A percentile compares a stretch with the other conserved stretches of the same genome.
These are phyloP conservation scores for Itoplectis maculator DNA, from an alignment of 2,888 invertebrate genomes.

Conservation along the genomic window DNA sequence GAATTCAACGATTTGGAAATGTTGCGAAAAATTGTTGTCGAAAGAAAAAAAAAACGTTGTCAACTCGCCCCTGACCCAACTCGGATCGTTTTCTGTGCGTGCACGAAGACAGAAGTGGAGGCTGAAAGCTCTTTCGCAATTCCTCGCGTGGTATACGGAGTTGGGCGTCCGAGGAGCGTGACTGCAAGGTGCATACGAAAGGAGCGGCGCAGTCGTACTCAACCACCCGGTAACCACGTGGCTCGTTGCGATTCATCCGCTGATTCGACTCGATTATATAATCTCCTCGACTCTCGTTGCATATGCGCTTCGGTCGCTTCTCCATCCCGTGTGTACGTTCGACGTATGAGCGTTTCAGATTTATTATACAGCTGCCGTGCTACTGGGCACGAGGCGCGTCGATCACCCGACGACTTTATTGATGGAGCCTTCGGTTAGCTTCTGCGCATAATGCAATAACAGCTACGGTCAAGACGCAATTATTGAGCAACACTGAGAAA, in stretches of 20 bases:
- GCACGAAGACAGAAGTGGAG: neutral
- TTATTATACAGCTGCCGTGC: conserved; percentile 25
- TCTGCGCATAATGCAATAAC: neutral
- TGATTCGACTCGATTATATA: conserved; percentile 65
- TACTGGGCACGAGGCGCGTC: conserved; percentile 7
- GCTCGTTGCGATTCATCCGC: conserved; percentile 62
- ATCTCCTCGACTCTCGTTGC: conserved; percentile 53
- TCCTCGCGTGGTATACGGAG: conserved; percentile 34
- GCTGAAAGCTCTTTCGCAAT: conserved; percentile 56
- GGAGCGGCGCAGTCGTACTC: conserved; percentile 20
- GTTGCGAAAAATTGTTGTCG: neutral
- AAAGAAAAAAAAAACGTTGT: too few species aligned
- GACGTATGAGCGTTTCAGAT: conserved; percentile 22
- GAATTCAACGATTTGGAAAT: conserved; percentile 4
- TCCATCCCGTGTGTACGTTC: conserved; percentile 10
- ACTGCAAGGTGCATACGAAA: conserved; percentile 57
- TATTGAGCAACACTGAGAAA: too few species aligned
- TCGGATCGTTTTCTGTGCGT: neutral
- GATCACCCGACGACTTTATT: conserved; percentile 30
- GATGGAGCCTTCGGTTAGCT: conserved; percentile 2
- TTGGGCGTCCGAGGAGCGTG: conserved; percentile 37
- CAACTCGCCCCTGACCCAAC: too few species aligned
- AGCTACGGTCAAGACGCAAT: too few species aligned
- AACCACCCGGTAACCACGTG: conserved; percentile 62
- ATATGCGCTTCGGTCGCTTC: conserved; percentile 35